Evolutionary conservation across 2,797 vertebrate species (phyloP).

Genomic region (Selene dorsalis): DNA sequence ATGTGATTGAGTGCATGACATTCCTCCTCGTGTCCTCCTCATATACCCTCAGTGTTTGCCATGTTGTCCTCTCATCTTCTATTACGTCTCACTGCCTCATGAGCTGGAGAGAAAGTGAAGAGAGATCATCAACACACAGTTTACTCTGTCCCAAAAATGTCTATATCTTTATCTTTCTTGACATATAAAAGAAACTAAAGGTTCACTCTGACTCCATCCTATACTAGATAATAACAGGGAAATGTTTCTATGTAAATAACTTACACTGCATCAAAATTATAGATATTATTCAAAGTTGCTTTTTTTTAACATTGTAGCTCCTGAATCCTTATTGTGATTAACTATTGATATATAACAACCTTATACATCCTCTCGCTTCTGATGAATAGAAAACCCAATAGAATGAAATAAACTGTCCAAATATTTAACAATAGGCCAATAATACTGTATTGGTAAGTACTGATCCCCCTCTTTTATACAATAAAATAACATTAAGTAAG

Average conservation of each 20-base stretch:
- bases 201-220: not conserved
- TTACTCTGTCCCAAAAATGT: not conserved
- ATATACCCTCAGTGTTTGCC: not conserved
- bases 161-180: not conserved
- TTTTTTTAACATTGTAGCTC: not conserved
- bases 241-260: not conserved
- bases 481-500: not conserved
- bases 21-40: not conserved
- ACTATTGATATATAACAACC: no score
- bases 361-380: no score
- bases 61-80: slow-evolving; percentile 15
- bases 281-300: not conserved
- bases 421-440: not conserved
- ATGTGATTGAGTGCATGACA: not conserved
- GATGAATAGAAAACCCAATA: no score
- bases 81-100: slow-evolving; percentile 18
- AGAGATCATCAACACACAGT: not conserved
- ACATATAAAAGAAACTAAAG: not conserved
- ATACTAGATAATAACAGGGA: not conserved
- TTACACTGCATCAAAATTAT: not conserved
- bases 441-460: not conserved
- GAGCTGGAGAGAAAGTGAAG: slow-evolving; percentile 29
- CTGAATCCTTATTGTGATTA: not conserved
- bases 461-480: not conserved
- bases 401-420: no score